phyloP scores from a whole-genome alignment of 2,888 invertebrate species.

The Sphaerophoria rueppellii region DNA sequence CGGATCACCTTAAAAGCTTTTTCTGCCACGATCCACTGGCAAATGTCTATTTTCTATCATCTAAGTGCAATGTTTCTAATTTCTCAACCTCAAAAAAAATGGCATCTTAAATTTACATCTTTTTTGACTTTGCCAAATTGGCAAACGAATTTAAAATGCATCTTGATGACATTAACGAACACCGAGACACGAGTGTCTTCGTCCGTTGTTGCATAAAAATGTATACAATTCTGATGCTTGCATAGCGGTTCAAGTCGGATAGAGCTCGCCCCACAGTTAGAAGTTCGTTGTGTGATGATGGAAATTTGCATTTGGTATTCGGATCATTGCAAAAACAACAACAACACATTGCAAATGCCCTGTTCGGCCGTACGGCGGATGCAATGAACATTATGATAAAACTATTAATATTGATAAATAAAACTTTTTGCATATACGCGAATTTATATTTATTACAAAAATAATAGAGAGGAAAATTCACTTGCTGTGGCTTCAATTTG shows the following conservation, averaged over 20 bases:
- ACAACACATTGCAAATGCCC: conserved; percentile 3
- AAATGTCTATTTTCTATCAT: conserved; percentile 27
- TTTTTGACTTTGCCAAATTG: conserved; percentile 65
- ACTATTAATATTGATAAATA: conserved; percentile 40
- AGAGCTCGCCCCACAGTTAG: background rate
- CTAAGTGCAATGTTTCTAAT: conserved; percentile 20
- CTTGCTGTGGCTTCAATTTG: conserved; percentile 34
- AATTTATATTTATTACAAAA: conserved; percentile 1
- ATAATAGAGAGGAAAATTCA: conserved; percentile 39
- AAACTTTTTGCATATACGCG: background rate
- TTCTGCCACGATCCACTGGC: conserved; percentile 33
- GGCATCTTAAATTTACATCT: conserved; percentile 11
- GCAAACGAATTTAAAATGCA: conserved; percentile 56
- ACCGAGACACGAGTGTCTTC: background rate
- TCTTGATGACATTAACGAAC: conserved; percentile 51
- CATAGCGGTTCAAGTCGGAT: background rate
- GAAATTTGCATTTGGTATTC: conserved; percentile 40
- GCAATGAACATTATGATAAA: conserved; percentile 53
- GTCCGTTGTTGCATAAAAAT: background rate
- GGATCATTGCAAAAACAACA: conserved; percentile 23
- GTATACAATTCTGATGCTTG: too few species aligned
- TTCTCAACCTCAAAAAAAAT: conserved; percentile 22
- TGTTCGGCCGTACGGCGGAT: conserved; percentile 34
- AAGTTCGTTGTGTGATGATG: conserved; percentile 16
- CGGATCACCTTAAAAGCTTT: conserved; percentile 42